These are phyloP conservation scores for Noctuana brunneofusca DNA, from an alignment of 2,888 invertebrate species.

Conservation along the genomic window DNA sequence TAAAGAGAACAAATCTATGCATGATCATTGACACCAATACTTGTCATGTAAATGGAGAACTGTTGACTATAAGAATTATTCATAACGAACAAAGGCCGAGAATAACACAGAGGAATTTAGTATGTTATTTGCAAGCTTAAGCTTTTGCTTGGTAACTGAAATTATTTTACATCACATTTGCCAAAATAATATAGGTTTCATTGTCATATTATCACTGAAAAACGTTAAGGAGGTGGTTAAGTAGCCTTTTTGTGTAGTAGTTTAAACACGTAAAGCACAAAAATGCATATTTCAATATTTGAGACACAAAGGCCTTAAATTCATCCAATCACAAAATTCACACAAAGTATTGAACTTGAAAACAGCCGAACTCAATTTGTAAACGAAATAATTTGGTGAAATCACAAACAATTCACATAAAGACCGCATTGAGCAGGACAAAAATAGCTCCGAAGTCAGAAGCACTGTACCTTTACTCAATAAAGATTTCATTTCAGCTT, in stretches of 20 bases:
- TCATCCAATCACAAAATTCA: conserved; percentile 15
- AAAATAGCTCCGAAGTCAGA: conserved; percentile 3
- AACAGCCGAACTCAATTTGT: conserved; percentile 29
- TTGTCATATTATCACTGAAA: background rate
- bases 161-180: background rate
- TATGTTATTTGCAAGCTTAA: conserved; percentile 17
- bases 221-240: background rate
- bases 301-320: background rate
- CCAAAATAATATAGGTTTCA: background rate
- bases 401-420: conserved; percentile 9
- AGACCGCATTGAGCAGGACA: background rate
- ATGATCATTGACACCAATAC: background rate
- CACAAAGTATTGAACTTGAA: conserved; percentile 31
- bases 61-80: background rate
- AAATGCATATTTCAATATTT: background rate
- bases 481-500: conserved; percentile 57
- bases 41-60: too few relatives aligned
- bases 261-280: background rate
- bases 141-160: background rate
- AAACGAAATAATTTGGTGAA: conserved; percentile 22
- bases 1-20: conserved; percentile 1
- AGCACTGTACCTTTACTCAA: conserved; percentile 54
- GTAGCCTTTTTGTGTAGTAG: background rate
- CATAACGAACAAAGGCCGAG: background rate
- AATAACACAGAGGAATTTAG: conserved; percentile 7